Evolutionary conservation across 2,888 invertebrate species (phyloP), one percentile per base, ranked within the genome.

Genomic region (Scaptomyza caliginosa): DNA sequence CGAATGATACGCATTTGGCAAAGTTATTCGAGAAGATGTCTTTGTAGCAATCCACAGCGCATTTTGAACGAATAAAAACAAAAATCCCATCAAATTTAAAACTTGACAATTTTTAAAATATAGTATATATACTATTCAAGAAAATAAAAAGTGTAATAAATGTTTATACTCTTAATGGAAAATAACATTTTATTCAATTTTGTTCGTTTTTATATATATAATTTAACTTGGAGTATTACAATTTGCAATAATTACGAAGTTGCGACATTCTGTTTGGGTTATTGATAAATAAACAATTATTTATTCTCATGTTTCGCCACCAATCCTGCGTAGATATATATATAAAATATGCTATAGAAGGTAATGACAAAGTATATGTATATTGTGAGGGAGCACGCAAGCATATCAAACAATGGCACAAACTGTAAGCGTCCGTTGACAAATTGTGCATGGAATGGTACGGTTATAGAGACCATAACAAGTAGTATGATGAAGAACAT

Each of bases 391-490:
- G 68, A 17, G 11, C 65, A 66, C 10, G 13, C 21, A 5, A 58
- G 19, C 21, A 26, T 0, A 3, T 81, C 60, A 3, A 32, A 7
- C 0, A 62, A 2, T 0, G 77, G 77, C 5, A 63, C 13, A 4
- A 30, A 32, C 2, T 42, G 26, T 0, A 68, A 11, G 0, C 81
- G 70, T 4, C 66, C 74, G 45, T 66, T 46, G 3, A 73, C 54
- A 4, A 28, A 58, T 10, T 60, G 65, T 0, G 69, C 46, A 2
- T 69, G 56, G 2, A 45, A 49, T 0, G 46, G 46, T 13, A 60
- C 48, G 6, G 21, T 6, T 0, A 73, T 0, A 0, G 38, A 1
- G 4, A 42, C 1, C 4, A 50, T 2, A 1, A 3, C 5, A 0
- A 68, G n/a, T 0, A 73, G 17, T 2, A 59, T 0, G 6, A 54